A percentile compares a stretch with the other conserved stretches of the same genome.
phyloP scores from a whole-genome alignment of 2,888 invertebrate species.

The Plusia festucae region DNA sequence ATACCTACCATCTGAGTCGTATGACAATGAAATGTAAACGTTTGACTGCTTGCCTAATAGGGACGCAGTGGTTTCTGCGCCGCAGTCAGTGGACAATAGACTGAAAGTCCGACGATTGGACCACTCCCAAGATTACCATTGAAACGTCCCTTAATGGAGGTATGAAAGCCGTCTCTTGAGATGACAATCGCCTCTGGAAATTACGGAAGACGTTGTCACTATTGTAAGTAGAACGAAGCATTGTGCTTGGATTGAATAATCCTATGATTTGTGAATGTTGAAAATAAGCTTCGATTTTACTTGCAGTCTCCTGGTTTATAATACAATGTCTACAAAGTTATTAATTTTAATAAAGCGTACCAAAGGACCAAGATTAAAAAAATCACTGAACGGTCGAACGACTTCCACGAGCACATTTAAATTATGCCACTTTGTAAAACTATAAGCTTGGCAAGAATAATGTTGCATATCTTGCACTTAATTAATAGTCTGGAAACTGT shows the following conservation, averaged over 20 bases:
- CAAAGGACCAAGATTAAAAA: neutral
- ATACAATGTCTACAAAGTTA: neutral
- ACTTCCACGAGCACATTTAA: neutral
- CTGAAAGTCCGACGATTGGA: constrained; percentile 54
- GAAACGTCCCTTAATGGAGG: constrained; percentile 59
- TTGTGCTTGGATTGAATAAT: constrained; percentile 32
- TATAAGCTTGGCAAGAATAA: constrained; percentile 4
- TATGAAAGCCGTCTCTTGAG: constrained; percentile 56
- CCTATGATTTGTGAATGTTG: neutral
- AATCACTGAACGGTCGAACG: neutral
- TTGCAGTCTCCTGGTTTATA: neutral
- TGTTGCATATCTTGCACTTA: neutral
- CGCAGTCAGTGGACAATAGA: constrained; percentile 56
- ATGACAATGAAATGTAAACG: constrained; percentile 14
- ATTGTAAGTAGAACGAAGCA: constrained; percentile 47
- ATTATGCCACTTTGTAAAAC: constrained; percentile 2
- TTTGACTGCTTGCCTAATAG: constrained; percentile 39
- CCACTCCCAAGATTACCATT: constrained; percentile 73
- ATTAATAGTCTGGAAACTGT: neutral
- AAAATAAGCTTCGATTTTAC: neutral
- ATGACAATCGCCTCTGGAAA: constrained; percentile 53
- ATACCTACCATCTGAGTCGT: constrained; percentile 10
- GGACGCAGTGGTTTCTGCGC: constrained; percentile 38
- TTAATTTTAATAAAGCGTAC: neutral
- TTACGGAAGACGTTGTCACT: constrained; percentile 53